Evolutionary conservation across 2,797 vertebrate genomes (phyloP).

Genomic region (Platyrinchus mystaceus): DNA sequence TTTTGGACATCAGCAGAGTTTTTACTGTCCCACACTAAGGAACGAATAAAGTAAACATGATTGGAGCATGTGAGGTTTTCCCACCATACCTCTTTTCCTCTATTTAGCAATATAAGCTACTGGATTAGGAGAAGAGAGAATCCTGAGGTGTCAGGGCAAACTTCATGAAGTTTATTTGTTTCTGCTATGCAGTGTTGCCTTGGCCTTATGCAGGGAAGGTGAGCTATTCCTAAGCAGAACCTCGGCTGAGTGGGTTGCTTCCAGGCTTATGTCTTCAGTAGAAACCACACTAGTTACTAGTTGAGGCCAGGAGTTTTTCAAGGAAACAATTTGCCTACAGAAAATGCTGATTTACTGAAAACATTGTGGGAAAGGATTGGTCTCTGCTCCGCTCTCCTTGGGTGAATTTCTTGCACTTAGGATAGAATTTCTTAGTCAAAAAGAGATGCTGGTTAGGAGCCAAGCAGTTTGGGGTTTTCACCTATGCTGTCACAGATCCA

Average conservation of each 20-base stretch:
- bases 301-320: not conserved
- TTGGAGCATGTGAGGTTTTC: not conserved
- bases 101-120: not conserved
- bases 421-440: conserved; percentile 30
- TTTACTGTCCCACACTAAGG: not conserved
- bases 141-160: not conserved
- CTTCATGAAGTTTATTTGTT: not conserved
- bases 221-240: not conserved
- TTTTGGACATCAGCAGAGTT: not conserved
- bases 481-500: conserved; percentile 3
- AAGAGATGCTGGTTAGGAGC: not conserved
- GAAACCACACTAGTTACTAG: not conserved
- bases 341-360: conserved; percentile 32
- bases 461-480: not conserved
- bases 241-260: not conserved
- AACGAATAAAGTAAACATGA: not conserved
- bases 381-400: not conserved
- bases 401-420: not conserved
- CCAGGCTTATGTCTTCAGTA: not conserved
- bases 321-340: not conserved
- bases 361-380: not conserved
- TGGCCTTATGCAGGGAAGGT: not conserved
- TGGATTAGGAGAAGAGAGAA: not conserved
- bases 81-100: conserved; percentile 3
- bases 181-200: fast-evolving